phyloP scores from a whole-genome alignment of 1,140 invertebrate species.

The Steinernema khuongi region DNA sequence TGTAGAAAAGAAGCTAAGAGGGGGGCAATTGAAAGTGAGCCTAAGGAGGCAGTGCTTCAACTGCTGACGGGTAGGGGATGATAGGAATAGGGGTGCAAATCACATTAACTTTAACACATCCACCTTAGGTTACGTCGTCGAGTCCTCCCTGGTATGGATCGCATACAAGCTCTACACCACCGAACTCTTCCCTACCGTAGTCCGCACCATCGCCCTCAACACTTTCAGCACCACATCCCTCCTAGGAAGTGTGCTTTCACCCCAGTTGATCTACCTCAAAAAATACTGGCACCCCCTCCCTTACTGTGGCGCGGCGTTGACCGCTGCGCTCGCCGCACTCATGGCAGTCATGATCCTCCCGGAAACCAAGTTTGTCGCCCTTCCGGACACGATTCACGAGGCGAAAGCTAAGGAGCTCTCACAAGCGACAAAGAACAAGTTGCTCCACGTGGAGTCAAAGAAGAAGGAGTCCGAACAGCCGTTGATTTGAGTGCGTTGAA shows the following conservation, averaged over 20 bases:
- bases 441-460: not conserved
- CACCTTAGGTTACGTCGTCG: constrained; percentile 35
- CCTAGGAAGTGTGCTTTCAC: constrained; percentile 29
- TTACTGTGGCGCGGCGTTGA: constrained; percentile 29
- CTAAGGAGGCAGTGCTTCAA: constrained; percentile 24
- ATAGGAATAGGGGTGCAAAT: no score
- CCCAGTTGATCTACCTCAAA: constrained; percentile 37
- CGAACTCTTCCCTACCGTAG: constrained; percentile 41
- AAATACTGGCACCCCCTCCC: constrained; percentile 42
- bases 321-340: constrained; percentile 18
- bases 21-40: constrained; percentile 31
- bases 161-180: constrained; percentile 45
- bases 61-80: no score
- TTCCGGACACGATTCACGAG: not conserved
- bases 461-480: not conserved
- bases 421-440: constrained; percentile 1
- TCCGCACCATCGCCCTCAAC: constrained; percentile 39
- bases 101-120: not conserved
- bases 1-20: not conserved
- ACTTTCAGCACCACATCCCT: constrained; percentile 39
- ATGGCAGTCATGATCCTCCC: constrained; percentile 30
- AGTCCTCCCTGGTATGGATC: constrained; percentile 40
- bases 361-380: constrained; percentile 27
- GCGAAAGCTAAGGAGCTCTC: not conserved
- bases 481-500: not conserved